phyloP scores from a whole-genome alignment of 35 echinoderm and acorn worm species.

The Apostichopus californicus region DNA sequence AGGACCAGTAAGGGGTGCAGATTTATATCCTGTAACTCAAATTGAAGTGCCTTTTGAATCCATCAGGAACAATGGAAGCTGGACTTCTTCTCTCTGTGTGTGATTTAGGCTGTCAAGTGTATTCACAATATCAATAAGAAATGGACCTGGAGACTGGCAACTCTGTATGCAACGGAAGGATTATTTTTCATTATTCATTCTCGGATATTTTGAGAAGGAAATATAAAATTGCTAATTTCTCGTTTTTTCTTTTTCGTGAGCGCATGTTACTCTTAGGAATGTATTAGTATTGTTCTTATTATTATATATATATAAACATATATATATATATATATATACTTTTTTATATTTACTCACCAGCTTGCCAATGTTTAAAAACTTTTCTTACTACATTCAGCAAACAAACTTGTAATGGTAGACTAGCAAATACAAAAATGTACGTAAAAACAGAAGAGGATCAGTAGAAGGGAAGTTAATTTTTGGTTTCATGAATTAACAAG shows the following conservation, averaged over 20 bases:
- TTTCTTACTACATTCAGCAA: background rate
- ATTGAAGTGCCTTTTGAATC: slow-evolving; percentile 19
- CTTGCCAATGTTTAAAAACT: slow-evolving; percentile 23
- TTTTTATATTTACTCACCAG: slow-evolving; percentile 39
- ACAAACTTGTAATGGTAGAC: background rate
- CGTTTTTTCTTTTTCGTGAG: background rate
- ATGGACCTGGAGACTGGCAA: background rate
- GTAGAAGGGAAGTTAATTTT: background rate
- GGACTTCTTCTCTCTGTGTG: slow-evolving; percentile 7
- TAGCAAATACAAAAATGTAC: background rate
- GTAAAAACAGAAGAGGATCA: background rate
- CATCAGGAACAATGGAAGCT: slow-evolving; percentile 28
- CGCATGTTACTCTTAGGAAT: background rate
- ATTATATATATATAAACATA: background rate
- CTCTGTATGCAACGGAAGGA: background rate
- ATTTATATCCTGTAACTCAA: too few species aligned
- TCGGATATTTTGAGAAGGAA: background rate
- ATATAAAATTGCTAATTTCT: background rate
- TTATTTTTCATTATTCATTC: background rate
- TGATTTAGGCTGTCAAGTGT: background rate
- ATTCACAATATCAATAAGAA: too few species aligned
- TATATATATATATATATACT: background rate
- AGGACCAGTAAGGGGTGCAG: too few species aligned
- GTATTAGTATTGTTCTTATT: too few species aligned
- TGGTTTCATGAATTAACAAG: too few species aligned